Evolutionary conservation across 2,113 vertebrate genomes (phyloP), one percentile per base, ranked within the genome.

Genomic region (Corydoras maculifer): DNA sequence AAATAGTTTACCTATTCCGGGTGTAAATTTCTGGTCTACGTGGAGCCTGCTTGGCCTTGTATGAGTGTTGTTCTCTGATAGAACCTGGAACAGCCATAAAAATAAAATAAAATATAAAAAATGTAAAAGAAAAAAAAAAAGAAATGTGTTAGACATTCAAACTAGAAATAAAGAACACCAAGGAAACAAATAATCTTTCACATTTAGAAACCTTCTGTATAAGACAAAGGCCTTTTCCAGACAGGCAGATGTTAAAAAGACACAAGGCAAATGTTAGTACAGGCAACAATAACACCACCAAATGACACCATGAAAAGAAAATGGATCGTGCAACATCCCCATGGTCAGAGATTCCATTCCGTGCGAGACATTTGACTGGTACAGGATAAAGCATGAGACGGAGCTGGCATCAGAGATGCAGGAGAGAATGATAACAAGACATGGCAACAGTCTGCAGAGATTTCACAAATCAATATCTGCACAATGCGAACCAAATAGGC

Each of bases 181-280:
- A 86, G 84, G 29, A 31, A 13, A 65, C 35, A n/a, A n/a, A 57
- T 3, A 55, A 5, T n/a, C 48, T 18, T 65, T 53, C 51, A 65
- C 14, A 43, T 79, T 80, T 85, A 85, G 50, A 69, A 81, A 78
- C 80, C 71, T 81, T 82, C 82, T 8, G 62, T n/a, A 90, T 84
- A 89, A 82, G 85, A 82, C 18, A 25, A 78, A 82, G 78, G 86
- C 88, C 86, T 87, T 86, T 87, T 88, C 84, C 85, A 88, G 87
- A 90, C 87, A 90, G 85, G 88, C 86, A 77, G 64, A 80, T 87
- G 90, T 94, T 93, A 94, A 92, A 91, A 92, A 91, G 92, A 90
- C 84, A 79, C 89, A 92, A 51, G 87, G 86, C 82, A 86, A 90
- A 80, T 86, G 88, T 92, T 92, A 94, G 93, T 91, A 91, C 84